Base-by-base conservation (phyloP, 2,113 vertebrate species). In the Nannobrachium achirus region DNA sequence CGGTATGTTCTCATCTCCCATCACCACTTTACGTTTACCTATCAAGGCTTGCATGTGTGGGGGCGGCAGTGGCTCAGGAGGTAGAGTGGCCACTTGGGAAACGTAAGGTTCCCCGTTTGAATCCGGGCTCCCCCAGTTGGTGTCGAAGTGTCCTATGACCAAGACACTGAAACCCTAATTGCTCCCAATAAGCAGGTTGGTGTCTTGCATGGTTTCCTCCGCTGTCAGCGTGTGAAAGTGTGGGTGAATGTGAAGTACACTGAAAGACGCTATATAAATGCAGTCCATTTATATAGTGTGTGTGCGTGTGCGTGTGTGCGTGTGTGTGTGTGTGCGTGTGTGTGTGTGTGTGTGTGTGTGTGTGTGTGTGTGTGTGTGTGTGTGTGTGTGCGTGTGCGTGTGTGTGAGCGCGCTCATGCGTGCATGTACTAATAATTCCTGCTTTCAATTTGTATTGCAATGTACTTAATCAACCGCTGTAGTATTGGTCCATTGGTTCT, bases 311-410 rank as follows among this genome's bases (percentile, higher is more conserved):
- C 56, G 33, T 63, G 59, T 62, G 57, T 59, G 20, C 61, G 57
- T 52, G 56, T 44, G 25, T 68, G 15, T 15, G n/a, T 15, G n/a
- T 7, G 46, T 68, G 46, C 16, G n/a, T 56, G 41, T 10, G 33
- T 45, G 61, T 63, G 44, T 63, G 59, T 62, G 57, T 59, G 20
- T 69, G 56, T 61, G 55, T 44, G 25, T 50, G 48, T 50, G 48
- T 7, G 45, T 68, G 46, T 25, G 19, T 56, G 40, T 10, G 25
- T 51, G 61, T 71, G 44, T 63, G 59, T 62, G 57, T 59, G 20
- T 69, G 46, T 61, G 55, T 44, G 25, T 39, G 25, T 50, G 8
- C 15, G 48, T 50, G 48, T 50, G 1, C 15, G 48, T 50, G 48
- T 50, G 14, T 8, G 48, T 50, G 48, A n/a, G 41, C 57, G 11